Evolutionary conservation across 2,113 vertebrate genomes (phyloP).

Genomic region (Alethe diademata): DNA sequence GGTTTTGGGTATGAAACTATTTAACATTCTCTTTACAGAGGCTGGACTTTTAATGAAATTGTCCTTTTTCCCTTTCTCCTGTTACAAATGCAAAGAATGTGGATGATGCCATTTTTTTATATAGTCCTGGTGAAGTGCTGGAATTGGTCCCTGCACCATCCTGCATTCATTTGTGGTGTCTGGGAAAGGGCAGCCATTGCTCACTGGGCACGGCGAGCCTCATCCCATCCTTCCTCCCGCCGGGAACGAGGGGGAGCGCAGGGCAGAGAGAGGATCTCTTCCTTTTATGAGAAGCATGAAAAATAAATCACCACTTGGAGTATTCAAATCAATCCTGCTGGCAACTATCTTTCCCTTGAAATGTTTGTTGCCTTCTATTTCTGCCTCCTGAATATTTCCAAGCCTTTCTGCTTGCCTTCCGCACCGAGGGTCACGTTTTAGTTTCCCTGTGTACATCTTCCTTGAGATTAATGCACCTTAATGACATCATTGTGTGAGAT

Average conservation of each 20-base stretch:
- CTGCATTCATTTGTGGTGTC: conserved; percentile 61
- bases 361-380: conserved; percentile 64
- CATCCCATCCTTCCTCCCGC: conserved; percentile 29
- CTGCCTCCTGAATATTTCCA: conserved; percentile 65
- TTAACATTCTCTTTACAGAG: conserved; percentile 69
- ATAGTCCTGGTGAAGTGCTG: background rate
- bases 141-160: conserved; percentile 42
- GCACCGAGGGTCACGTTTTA: background rate
- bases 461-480: conserved; percentile 54
- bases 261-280: background rate
- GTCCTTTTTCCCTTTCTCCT: conserved; percentile 56
- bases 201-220: conserved; percentile 42
- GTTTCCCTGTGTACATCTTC: background rate
- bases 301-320: conserved; percentile 68
- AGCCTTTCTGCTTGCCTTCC: conserved; percentile 34
- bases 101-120: conserved; percentile 39
- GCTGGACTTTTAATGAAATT: conserved; percentile 61
- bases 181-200: conserved; percentile 60
- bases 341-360: conserved; percentile 71
- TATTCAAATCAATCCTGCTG: conserved; percentile 71
- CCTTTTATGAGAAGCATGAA: conserved; percentile 63
- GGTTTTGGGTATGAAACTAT: conserved; percentile 51
- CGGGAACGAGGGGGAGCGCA: background rate
- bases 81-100: conserved; percentile 39
- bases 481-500: background rate